Conservation (phyloP, 2,113 vertebrate species). For the Ranitomeya variabilis region DNA sequence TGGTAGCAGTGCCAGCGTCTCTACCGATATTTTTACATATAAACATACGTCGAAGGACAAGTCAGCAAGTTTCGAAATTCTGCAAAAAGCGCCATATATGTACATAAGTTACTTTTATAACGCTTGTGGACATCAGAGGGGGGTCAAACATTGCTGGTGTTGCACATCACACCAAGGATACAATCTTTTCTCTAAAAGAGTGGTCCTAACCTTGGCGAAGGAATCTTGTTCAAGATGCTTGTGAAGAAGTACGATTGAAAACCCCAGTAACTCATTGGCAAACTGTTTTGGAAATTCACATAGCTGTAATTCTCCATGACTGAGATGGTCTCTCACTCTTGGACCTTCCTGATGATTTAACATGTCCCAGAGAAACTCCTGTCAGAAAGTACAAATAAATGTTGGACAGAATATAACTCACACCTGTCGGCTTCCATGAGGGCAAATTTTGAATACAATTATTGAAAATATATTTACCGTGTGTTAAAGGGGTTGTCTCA, state of each 20-base stretch:
- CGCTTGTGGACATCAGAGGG: not conserved
- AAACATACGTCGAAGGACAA: not conserved
- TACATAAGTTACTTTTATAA: not conserved
- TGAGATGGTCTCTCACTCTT: slow-evolving; percentile 75
- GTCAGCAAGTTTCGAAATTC: not conserved
- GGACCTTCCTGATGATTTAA: slow-evolving; percentile 78
- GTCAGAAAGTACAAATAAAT: slow-evolving; percentile 36
- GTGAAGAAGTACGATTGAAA: slow-evolving; percentile 69
- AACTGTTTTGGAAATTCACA: slow-evolving; percentile 67
- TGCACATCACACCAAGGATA: not conserved
- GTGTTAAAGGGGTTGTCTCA: too few species aligned
- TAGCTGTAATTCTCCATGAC: slow-evolving; percentile 74
- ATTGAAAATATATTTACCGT: too few species aligned
- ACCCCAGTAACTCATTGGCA: slow-evolving; percentile 69
- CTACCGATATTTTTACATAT: not conserved
- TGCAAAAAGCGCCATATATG: not conserved
- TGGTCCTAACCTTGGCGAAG: slow-evolving; percentile 11
- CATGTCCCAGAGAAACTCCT: slow-evolving; percentile 82
- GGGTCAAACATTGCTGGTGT: not conserved
- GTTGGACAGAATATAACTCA: not conserved
- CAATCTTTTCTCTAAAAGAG: not conserved
- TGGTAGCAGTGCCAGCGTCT: too few species aligned
- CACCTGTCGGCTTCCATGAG: not conserved
- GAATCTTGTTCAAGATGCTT: slow-evolving; percentile 12
- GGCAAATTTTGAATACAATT: too few species aligned